These are phyloP conservation scores for Trichomycterus rosablanca DNA, from an alignment of 2,113 vertebrate species.

Conservation along the genomic window DNA sequence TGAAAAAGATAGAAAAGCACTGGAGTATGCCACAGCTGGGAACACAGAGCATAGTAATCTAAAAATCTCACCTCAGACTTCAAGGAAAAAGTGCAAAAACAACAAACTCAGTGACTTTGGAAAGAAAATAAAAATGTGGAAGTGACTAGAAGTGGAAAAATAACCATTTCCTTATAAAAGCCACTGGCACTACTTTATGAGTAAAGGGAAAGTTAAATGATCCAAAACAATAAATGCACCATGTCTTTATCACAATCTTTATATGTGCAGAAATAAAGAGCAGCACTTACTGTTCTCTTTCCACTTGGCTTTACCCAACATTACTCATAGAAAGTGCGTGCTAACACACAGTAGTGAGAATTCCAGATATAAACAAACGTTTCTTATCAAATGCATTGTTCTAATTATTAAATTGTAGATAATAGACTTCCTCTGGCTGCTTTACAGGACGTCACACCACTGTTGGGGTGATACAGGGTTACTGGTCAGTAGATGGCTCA, in stretches of 20 bases:
- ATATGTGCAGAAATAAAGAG: constrained; percentile 13
- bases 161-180: constrained; percentile 6
- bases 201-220: constrained; percentile 18
- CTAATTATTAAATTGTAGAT: not conserved
- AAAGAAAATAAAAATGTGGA: not conserved
- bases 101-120: constrained; percentile 27
- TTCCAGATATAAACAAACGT: not conserved
- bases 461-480: too few species aligned
- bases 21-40: constrained; percentile 49
- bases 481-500: too few species aligned
- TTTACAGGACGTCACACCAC: too few species aligned
- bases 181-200: not conserved
- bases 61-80: constrained; percentile 30
- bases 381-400: too few species aligned
- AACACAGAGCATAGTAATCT: constrained; percentile 37
- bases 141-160: constrained; percentile 6
- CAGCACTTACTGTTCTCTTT: not conserved
- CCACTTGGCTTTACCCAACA: not conserved
- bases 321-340: too few species aligned
- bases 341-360: not conserved
- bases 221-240: not conserved
- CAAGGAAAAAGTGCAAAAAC: constrained; percentile 29
- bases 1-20: constrained; percentile 44
- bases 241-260: constrained; percentile 19
- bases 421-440: too few species aligned